Base-by-base conservation (phyloP, 2,797 vertebrate genomes). In the Notolepis coatsorum region DNA sequence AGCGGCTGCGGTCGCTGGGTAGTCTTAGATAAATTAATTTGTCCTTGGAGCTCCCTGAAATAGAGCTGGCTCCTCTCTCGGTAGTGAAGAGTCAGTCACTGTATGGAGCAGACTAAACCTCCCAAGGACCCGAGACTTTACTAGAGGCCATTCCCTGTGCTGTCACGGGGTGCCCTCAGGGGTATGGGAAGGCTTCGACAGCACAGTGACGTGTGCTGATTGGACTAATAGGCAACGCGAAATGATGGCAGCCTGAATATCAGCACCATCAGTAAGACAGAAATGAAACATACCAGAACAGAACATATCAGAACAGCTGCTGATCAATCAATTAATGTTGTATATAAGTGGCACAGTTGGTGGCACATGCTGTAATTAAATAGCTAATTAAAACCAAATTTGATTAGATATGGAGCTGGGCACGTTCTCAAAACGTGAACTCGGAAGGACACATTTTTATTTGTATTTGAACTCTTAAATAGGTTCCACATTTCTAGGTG, bases 1-100 rank as follows among this genome's bases (percentile, higher is more conserved):
- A 46, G 59, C 74, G 54, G 65, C 53, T 43, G 61, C 5, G 0
- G 45, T 47, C 50, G 53, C 46, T 61, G 51, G 45, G 59, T 37
- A 69, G 61, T 68, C 73, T 79, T 33, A 65, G 69, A 81, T 15
- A 82, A 86, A 88, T 87, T 23, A 76, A 87, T 75, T 75, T 85
- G 79, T 82, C 86, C 80, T 87, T 75, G 76, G 57, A 25, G 10
- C 30, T n/a, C 70, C 47, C 73, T 68, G 75, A 85, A 87, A 85
- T 70, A 83, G 62, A 82, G 57, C 66, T 78, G 62, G 56, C 57
- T 54, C 61, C 43, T 68, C 59, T 25, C 56, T 60, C 56, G 70
- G 54, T 65, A 74, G 43, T 52, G 41, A 68, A 46, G 47, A 77
- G 51, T 17, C 39, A 59, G 57, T 65, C 27, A 39, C 58, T 65